Evolutionary conservation across 2,113 vertebrate species (phyloP).

Genomic region (Miniopterus natalensis): DNA sequence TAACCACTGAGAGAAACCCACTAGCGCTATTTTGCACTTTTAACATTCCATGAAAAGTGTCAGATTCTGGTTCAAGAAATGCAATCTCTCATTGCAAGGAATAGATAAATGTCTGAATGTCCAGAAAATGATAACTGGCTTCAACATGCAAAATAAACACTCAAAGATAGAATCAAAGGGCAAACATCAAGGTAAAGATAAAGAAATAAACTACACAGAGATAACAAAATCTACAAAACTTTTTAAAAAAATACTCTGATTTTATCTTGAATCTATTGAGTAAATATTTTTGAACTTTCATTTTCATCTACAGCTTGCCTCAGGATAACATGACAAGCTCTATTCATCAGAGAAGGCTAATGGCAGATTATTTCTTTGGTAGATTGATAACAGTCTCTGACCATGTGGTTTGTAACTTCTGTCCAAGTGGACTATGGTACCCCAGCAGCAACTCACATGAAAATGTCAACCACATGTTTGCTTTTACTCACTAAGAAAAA

Average conservation of each 20-base stretch:
- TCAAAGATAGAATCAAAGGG: constrained; percentile 65
- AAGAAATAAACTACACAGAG: constrained; percentile 52
- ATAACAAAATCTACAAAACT: constrained; percentile 64
- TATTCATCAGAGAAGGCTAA: constrained; percentile 77
- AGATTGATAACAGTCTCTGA: constrained; percentile 63
- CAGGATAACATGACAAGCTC: constrained; percentile 69
- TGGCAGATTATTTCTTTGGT: constrained; percentile 72
- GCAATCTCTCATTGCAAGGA: neutral
- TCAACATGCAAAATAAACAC: constrained; percentile 66
- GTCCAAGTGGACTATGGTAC: constrained; percentile 44
- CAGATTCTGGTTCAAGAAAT: constrained; percentile 57
- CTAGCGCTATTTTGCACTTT: constrained; percentile 2
- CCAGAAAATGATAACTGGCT: constrained; percentile 61
- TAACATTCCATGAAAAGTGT: constrained; percentile 53
- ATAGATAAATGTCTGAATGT: constrained; percentile 58
- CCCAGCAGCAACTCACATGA: constrained; percentile 64
- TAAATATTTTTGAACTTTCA: constrained; percentile 70
- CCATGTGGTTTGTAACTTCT: constrained; percentile 66
- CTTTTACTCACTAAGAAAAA: constrained; percentile 72
- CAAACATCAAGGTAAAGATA: constrained; percentile 62
- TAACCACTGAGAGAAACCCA: no score
- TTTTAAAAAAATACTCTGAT: neutral
- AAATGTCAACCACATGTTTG: constrained; percentile 72
- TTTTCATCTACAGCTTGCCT: constrained; percentile 70
- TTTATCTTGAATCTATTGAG: constrained; percentile 58